Evolutionary conservation across 1,140 invertebrate genomes (phyloP).

Genomic region (Drosophila sulfurigaster): DNA sequence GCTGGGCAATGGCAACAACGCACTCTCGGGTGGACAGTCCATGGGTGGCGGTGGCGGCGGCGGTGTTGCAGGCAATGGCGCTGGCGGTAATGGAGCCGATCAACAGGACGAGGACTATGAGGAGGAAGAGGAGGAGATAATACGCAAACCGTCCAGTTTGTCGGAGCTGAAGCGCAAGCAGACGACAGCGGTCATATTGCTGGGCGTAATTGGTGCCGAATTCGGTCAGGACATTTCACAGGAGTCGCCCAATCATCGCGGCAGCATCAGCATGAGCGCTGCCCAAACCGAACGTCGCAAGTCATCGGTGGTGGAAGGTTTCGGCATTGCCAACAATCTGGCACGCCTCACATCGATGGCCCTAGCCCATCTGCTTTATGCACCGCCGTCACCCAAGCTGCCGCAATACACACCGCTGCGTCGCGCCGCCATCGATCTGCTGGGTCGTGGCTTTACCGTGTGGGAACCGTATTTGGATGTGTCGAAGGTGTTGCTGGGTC

Average conservation of each 20-base stretch:
- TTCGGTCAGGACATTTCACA: conserved; percentile 96
- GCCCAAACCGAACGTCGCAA: conserved; percentile 87
- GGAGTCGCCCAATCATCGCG: conserved; percentile 86
- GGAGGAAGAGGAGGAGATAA: conserved; percentile 92
- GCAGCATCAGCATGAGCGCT: conserved; percentile 85
- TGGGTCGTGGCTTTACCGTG: conserved; percentile 98
- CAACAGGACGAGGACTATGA: conserved; percentile 89
- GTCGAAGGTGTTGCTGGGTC: conserved; percentile 94
- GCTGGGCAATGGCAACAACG: conserved; percentile 29
- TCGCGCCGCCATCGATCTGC: conserved; percentile 97
- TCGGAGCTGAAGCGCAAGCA: conserved; percentile 97
- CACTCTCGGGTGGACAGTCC: conserved; percentile 21
- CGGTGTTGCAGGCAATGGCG: conserved; percentile 8
- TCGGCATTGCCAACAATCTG: conserved; percentile 95
- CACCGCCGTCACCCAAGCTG: conserved; percentile 92
- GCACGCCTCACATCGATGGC: conserved; percentile 97
- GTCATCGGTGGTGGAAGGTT: conserved; percentile 94
- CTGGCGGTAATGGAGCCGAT: conserved; percentile 14
- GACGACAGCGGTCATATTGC: conserved; percentile 97
- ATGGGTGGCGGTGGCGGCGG: conserved; percentile 17
- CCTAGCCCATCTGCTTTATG: conserved; percentile 96
- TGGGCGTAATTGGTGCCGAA: conserved; percentile 99
- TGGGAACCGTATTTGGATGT: conserved; percentile 99
- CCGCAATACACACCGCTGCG: conserved; percentile 95
- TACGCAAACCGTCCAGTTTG: conserved; percentile 92